These are phyloP conservation scores for Ferdinandea cuprea DNA, from an alignment of 2,888 invertebrate species.

Conservation along the genomic window DNA sequence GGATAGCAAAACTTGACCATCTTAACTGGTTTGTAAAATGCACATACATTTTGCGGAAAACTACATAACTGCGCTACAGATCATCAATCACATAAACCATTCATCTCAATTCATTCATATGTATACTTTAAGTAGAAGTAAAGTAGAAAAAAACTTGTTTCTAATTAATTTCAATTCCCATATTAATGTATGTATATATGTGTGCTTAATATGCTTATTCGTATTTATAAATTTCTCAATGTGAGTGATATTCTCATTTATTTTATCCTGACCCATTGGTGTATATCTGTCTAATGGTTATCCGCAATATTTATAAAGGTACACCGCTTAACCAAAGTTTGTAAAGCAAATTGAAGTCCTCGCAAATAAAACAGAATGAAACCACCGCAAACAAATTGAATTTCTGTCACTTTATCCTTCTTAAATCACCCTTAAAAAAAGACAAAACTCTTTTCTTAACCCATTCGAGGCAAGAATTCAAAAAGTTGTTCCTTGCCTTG, in stretches of 20 bases:
- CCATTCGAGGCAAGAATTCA: not conserved
- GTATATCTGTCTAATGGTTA: not conserved
- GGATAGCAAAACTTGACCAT: too few species aligned
- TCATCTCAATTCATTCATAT: too few species aligned
- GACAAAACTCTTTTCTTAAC: conserved; percentile 28
- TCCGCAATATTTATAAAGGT: not conserved
- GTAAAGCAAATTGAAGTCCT: conserved; percentile 11
- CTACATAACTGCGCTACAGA: too few species aligned
- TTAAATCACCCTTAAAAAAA: conserved; percentile 21
- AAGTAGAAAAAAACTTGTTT: too few species aligned
- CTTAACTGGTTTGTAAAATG: too few species aligned
- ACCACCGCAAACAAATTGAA: conserved; percentile 49
- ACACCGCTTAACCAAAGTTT: conserved; percentile 24
- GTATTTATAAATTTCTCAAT: too few species aligned
- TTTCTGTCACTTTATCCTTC: conserved; percentile 56
- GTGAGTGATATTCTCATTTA: conserved; percentile 16
- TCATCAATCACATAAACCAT: too few species aligned
- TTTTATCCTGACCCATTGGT: not conserved
- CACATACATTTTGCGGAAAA: too few species aligned
- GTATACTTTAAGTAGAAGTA: too few species aligned
- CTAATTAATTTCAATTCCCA: too few species aligned
- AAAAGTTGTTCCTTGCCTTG: conserved; percentile 9
- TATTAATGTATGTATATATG: too few species aligned
- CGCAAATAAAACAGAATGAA: conserved; percentile 39
- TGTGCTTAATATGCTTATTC: too few species aligned